Evolutionary conservation across 2,888 invertebrate genomes (phyloP).

Genomic region (Drosophila putrida): DNA sequence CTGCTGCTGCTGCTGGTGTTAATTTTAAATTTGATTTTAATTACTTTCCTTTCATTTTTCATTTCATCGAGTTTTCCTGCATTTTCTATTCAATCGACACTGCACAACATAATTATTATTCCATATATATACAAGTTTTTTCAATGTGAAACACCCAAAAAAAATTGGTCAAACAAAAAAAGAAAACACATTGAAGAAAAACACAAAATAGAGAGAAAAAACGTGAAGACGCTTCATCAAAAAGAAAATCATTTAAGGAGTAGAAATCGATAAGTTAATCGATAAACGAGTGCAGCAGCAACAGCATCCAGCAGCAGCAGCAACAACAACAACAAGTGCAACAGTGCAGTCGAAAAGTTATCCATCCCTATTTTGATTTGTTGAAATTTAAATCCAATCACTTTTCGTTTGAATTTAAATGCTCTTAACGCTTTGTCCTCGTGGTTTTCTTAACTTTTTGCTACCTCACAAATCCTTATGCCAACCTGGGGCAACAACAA

Average conservation of each 20-base stretch:
- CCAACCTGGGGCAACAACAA: slow-evolving; percentile 21
- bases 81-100: slow-evolving; percentile 18
- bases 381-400: background rate
- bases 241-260: slow-evolving; percentile 8
- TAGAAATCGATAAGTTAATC: slow-evolving; percentile 12
- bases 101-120: slow-evolving; percentile 8
- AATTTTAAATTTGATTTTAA: slow-evolving; percentile 3
- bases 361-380: background rate
- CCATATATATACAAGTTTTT: slow-evolving; percentile 3
- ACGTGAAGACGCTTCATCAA: background rate
- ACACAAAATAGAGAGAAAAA: background rate
- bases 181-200: background rate
- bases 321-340: slow-evolving; percentile 7
- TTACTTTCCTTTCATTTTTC: background rate
- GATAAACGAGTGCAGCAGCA: slow-evolving; percentile 14
- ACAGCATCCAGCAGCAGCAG: background rate
- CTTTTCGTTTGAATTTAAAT: slow-evolving; percentile 34
- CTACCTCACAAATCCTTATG: slow-evolving; percentile 24
- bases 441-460: slow-evolving; percentile 23
- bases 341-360: slow-evolving; percentile 2
- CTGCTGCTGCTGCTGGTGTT: slow-evolving; percentile 8
- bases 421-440: slow-evolving; percentile 38
- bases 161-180: background rate
- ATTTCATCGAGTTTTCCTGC: slow-evolving; percentile 23
- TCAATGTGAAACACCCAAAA: slow-evolving; percentile 13